Percentiles rank a stretch among this genome's conserved stretches.
Conservation (phyloP, 30 jellyfish, hydroid and myxozoan species). For the Aurelia sp. region DNA sequence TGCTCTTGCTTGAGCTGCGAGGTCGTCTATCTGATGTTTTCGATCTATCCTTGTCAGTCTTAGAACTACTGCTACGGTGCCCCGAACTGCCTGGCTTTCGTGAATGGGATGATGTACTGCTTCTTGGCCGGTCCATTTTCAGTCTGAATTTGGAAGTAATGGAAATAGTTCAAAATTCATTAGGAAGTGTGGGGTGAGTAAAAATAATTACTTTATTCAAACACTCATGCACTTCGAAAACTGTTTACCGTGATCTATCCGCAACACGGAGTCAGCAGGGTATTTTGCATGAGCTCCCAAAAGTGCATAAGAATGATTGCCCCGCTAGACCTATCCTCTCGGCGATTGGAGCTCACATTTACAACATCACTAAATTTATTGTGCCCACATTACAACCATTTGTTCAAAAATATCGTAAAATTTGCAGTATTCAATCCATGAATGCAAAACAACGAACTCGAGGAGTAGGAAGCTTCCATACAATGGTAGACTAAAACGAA, state of each 20-base stretch:
- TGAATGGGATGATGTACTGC: slow-evolving; percentile 28
- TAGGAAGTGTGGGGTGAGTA: too few species aligned
- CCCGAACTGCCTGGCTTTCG: slow-evolving; percentile 20
- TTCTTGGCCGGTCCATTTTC: slow-evolving; percentile 38
- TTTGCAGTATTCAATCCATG: too few species aligned
- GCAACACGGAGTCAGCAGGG: slow-evolving; percentile 47
- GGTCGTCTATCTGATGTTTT: slow-evolving; percentile 21
- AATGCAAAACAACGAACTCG: too few species aligned
- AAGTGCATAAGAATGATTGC: slow-evolving; percentile 43
- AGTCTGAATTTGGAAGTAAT: neutral
- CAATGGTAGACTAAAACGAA: too few species aligned
- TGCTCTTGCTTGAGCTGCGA: slow-evolving; percentile 37
- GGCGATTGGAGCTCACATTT: slow-evolving; percentile 37
- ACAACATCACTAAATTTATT: slow-evolving; percentile 30
- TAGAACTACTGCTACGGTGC: slow-evolving; percentile 28
- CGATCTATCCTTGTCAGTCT: slow-evolving; percentile 35
- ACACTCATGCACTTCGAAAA: too few species aligned
- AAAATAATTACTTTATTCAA: too few species aligned
- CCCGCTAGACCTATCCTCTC: slow-evolving; percentile 49
- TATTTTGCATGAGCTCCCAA: slow-evolving; percentile 31
- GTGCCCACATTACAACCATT: slow-evolving; percentile 17
- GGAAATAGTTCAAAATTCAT: too few species aligned
- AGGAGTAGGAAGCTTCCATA: too few species aligned
- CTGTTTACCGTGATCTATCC: neutral
- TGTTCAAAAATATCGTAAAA: too few species aligned